Evolutionary conservation across 2,113 vertebrate genomes (phyloP).

Genomic region (Leucopsar rothschildi): DNA sequence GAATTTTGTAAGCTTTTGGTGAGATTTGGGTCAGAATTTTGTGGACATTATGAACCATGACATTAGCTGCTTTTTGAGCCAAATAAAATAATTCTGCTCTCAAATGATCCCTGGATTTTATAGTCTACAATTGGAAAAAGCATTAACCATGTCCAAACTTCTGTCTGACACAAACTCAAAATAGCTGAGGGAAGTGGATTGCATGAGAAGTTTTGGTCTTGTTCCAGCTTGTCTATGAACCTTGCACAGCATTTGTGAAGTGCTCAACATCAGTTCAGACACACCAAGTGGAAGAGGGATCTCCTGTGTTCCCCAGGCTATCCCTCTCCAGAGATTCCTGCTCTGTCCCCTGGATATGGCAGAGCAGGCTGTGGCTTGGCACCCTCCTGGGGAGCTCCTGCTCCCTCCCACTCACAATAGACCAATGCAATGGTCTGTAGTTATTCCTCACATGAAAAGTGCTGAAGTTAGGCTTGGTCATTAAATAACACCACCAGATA

Average conservation of each 20-base stretch:
- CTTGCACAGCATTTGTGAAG: not conserved
- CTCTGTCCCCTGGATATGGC: not conserved
- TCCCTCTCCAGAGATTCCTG: not conserved
- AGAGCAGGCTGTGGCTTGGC: not conserved
- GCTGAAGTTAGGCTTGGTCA: not conserved
- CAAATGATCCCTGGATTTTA: not conserved
- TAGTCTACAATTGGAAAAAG: not conserved
- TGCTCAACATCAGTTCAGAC: not conserved
- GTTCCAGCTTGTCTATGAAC: not conserved
- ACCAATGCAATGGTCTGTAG: not conserved
- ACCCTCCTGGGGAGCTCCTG: not conserved
- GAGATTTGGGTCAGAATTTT: not conserved
- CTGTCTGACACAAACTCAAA: not conserved
- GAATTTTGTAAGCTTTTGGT: not conserved
- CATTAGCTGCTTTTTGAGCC: not conserved
- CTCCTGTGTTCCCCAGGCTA: rapidly evolving
- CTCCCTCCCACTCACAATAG: not conserved
- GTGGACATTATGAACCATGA: not conserved
- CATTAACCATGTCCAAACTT: not conserved
- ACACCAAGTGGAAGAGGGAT: not conserved
- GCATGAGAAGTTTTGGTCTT: not conserved
- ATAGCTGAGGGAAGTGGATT: not conserved
- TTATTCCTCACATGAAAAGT: not conserved
- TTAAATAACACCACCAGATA: not conserved
- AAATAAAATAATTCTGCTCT: not conserved